Conservation (phyloP, 2,888 invertebrate genomes). For the Ormyrus pomaceus region DNA sequence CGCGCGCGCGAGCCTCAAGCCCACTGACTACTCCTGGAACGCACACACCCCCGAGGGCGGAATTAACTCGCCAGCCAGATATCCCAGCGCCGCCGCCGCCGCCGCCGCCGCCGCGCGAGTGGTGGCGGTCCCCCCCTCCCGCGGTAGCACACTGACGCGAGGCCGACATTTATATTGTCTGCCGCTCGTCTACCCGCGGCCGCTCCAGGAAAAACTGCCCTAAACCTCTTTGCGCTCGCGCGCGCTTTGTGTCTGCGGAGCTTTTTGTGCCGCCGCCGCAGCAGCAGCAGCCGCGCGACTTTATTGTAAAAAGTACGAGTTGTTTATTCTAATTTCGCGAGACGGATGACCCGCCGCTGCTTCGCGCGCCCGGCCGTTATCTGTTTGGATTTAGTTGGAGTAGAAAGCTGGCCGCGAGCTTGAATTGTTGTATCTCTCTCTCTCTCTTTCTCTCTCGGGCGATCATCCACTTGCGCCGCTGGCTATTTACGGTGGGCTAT, state of each 20-base stretch:
- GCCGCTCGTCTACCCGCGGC: constrained; percentile 60
- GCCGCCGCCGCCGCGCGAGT: constrained; percentile 27
- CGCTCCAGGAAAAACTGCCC: constrained; percentile 21
- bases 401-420: no score
- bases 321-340: constrained; percentile 13
- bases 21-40: constrained; percentile 42
- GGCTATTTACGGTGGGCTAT: no score
- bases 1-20: constrained; percentile 33
- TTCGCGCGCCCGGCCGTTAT: no score
- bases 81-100: not conserved
- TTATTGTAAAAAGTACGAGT: not conserved
- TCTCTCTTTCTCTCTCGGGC: no score
- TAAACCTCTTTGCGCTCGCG: constrained; percentile 2
- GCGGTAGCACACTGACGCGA: constrained; percentile 27
- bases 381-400: no score
- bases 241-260: no score
- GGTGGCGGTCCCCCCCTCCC: constrained; percentile 22
- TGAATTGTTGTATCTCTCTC: no score
- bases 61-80: constrained; percentile 70
- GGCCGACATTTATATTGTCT: constrained; percentile 69
- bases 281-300: no score
- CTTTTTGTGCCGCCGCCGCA: no score
- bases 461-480: no score
- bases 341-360: not conserved
- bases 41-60: constrained; percentile 65